Evolutionary conservation across 2,888 invertebrate species (phyloP), one percentile per base, ranked within the genome.

Genomic region (Holacanthella duospinosa): DNA sequence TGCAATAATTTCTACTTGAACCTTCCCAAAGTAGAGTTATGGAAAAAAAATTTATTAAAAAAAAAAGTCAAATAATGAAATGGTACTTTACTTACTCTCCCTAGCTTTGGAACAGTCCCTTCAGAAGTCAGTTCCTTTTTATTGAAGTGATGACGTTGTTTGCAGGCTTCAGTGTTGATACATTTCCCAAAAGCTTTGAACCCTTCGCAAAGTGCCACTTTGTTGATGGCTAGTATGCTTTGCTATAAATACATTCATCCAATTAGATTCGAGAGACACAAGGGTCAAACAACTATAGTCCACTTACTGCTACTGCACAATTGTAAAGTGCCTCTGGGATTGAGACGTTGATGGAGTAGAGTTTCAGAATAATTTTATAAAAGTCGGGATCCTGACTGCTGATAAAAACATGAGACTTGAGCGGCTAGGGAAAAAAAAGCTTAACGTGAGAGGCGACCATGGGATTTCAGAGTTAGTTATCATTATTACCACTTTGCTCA

Each of bases 131-230:
- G 21, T 48, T 48, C 48, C 48, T 48, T 21, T 21, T 9, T 9
- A 21, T 4, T 48, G 48, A 48, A 48, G 4, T 21, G 19, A 21
- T 48, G 48, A 48, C 48, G 48, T 16, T n/a, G n/a, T 21, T 48
- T 48, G n/a, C 48, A 48, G 21, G 48, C 16, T 21, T 48, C 48
- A 9, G 19, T 48, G 21, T n/a, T 48, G 21, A 21, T 48, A 21
- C 48, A 48, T 21, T 48, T 48, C 48, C 48, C 48, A 48, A 48
- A 48, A 21, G 48, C 48, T 21, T 48, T 48, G 48, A 48, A 48
- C 16, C 48, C n/a, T 21, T 48, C 48, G n/a, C 48, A 48, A n/a
- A 48, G 36, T 36, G 36, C 9, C 9, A 36, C 6, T 9, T 48
- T 9, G 12, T n/a, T 48, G 6, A 16, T 9, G 4, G n/a, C 16